Evolutionary conservation across 2,888 invertebrate species (phyloP), one percentile per base, ranked within the genome.

Genomic region (Xestia xanthographa): DNA sequence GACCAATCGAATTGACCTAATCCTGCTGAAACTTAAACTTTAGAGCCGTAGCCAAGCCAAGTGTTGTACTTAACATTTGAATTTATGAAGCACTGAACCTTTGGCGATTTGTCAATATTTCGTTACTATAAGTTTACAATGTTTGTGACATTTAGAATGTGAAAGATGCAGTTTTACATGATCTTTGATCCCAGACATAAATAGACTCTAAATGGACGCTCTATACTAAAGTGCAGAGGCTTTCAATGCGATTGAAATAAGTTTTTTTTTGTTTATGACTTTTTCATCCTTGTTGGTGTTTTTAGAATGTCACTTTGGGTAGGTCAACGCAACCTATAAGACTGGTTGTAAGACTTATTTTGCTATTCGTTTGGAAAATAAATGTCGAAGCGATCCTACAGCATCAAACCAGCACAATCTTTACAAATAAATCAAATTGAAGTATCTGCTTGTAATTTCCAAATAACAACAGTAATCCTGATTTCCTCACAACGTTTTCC

Each of bases 131-230:
- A 14, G 1, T n/a, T 41, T 41, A 3, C 41, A 41, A 38, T n/a
- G 38, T 63, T 63, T 41, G n/a, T 41, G 63, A 63, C 63, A 63
- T 63, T 63, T 63, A 41, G n/a, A 63, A 41, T 63, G n/a, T 63
- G 41, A 8, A 63, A 63, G 63, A 41, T 26, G n/a, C 63, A 43
- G n/a, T 41, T 1, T n/a, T 8, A 29, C 0, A 17, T 29, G 63
- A 63, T 63, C 63, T 63, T 63, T 63, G 41, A 63, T 63, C 41
- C 34, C 17, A n/a, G n/a, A 38, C 62, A 38, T n/a, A 38, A 62
- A 38, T 38, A 38, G 22, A 5, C 5, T 38, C 11, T 14, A 14
- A 62, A n/a, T 63, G 12, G 12, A n/a, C 20, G 6, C 22, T 14
- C 0, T 63, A 9, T 4, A 20, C 60, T 63, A 14, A 38, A 14